Evolutionary conservation across 1,140 invertebrate species (phyloP).

Genomic region (Drosophila auraria): DNA sequence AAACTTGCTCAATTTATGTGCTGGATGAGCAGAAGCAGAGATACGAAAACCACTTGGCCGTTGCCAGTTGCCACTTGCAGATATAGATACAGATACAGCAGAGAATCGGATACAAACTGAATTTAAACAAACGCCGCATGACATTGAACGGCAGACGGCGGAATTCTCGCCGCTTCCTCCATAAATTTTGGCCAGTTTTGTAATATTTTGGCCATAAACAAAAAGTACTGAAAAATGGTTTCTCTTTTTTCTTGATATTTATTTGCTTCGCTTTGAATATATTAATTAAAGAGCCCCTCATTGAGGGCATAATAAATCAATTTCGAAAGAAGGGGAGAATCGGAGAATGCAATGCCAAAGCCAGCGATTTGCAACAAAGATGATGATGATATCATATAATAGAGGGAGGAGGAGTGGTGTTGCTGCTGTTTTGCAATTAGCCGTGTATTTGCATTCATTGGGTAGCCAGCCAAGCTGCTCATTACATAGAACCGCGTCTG

Average conservation of each 20-base stretch:
- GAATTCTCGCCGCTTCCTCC: constrained; percentile 62
- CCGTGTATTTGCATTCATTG: constrained; percentile 54
- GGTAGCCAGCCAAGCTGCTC: constrained; percentile 41
- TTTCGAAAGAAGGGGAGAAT: constrained; percentile 23
- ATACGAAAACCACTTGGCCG: constrained; percentile 1
- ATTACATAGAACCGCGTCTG: constrained; percentile 41
- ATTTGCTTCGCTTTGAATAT: constrained; percentile 27
- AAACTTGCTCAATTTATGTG: constrained; percentile 62
- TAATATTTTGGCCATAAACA: constrained; percentile 64
- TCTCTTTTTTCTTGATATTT: constrained; percentile 13
- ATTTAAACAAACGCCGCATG: constrained; percentile 65
- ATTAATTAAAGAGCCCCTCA: constrained; percentile 39
- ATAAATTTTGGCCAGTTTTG: constrained; percentile 77
- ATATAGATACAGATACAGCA: constrained; percentile 2
- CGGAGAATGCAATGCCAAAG: constrained; percentile 35
- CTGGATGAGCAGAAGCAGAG: constrained; percentile 28
- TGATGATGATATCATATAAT: constrained; percentile 57
- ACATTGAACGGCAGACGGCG: constrained; percentile 67
- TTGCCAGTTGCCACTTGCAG: neutral
- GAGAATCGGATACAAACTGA: constrained; percentile 37
- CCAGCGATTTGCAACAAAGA: constrained; percentile 59
- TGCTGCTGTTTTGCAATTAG: constrained; percentile 59
- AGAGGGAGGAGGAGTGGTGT: constrained; percentile 20
- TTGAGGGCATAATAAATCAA: constrained; percentile 48
- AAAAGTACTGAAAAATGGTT: constrained; percentile 44